phyloP scores from a whole-genome alignment of 2,797 vertebrate genomes.

The Lepidocolaptes lacrymiger region DNA sequence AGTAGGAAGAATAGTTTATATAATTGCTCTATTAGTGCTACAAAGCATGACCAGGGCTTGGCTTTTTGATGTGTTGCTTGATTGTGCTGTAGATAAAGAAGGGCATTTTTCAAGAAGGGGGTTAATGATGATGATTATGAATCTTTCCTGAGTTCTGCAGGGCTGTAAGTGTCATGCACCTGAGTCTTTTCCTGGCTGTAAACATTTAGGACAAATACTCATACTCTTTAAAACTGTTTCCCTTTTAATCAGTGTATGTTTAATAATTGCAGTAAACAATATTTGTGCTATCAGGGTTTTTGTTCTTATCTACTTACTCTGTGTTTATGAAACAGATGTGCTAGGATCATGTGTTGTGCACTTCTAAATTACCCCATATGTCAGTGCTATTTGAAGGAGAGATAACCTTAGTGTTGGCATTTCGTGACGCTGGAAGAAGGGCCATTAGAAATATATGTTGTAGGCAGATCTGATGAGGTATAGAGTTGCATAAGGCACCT shows the following conservation, averaged over 20 bases:
- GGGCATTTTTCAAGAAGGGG: neutral
- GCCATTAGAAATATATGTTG: neutral
- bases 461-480: conserved; percentile 51
- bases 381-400: conserved; percentile 13
- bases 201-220: conserved; percentile 4
- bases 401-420: conserved; percentile 34
- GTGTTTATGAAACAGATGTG: conserved; percentile 23
- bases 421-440: neutral
- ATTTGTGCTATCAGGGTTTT: neutral
- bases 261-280: neutral
- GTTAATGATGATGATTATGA: neutral
- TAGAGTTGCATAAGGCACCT: conserved; percentile 38
- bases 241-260: neutral
- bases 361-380: conserved; percentile 18
- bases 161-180: neutral
- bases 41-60: neutral
- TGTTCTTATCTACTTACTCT: neutral
- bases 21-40: conserved; percentile 44
- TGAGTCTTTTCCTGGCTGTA: neutral
- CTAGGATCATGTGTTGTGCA: neutral
- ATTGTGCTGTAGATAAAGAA: neutral
- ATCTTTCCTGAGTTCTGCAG: neutral
- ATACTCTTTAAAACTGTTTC: neutral
- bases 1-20: neutral
- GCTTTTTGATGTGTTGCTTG: neutral